Base-by-base conservation (phyloP, 2,113 vertebrate genomes). In the Morone chrysops region DNA sequence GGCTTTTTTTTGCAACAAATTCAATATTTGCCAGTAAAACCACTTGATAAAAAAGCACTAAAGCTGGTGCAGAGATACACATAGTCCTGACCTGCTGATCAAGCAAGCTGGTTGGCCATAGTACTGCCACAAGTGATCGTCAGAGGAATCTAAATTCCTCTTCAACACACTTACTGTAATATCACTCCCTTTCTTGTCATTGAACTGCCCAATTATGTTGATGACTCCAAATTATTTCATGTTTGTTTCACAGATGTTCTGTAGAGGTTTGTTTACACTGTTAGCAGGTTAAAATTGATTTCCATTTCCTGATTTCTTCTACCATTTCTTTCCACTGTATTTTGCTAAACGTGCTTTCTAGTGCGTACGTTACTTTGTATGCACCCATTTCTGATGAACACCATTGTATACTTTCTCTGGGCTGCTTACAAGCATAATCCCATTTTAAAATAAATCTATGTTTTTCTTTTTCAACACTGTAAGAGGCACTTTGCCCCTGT, bases 401-500 rank as follows among this genome's bases (percentile, higher is more conserved):
- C 45, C 8, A 25, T 14, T 36, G 16, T 56, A 36, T n/a, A 0
- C 6, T 31, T 31, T 31, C 31, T 31, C 31, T 31, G 2, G 8
- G 51, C 36, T 0, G 1, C 17, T 6, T 10, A 67, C 1, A 3
- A 69, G 57, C 22, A 22, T 50, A 22, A 48, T 54, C 53, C 45
- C 41, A 69, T 20, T 38, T 57, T 16, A 9, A 57, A 47, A 5
- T 41, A 22, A 45, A 40, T 59, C 16, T 20, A 38, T 70, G 7
- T 68, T 57, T 66, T 77, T 79, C 7, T 54, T 59, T n/a, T 36
- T n/a, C 53, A 5, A 31, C 45, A 36, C 16, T 54, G 43, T 75
- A 61, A 62, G 6, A 20, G 22, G 25, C 45, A 36, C 16, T 50
- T 59, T 68, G 75, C 45, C 70, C 71, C 56, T 70, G 72, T 77